These are phyloP conservation scores for Acipenser ruthenus DNA, from an alignment of 2,797 vertebrate genomes.

Conservation along the genomic window DNA sequence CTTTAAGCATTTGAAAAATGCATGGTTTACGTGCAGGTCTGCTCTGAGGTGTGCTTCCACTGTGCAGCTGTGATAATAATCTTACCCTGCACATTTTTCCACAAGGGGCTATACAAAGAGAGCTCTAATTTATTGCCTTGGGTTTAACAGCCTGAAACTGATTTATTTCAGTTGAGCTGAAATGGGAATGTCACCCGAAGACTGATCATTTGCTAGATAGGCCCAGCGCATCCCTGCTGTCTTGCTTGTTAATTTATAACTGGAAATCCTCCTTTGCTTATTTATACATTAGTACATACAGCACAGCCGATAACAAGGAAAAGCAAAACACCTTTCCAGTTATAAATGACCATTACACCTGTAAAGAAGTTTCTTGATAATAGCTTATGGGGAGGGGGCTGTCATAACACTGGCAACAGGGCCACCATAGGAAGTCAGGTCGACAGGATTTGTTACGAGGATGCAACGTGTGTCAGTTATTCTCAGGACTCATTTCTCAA, in stretches of 20 bases:
- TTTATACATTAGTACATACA: no score
- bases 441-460: no score
- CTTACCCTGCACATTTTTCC: conserved; percentile 45
- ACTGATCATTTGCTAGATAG: conserved; percentile 41
- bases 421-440: no score
- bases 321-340: no score
- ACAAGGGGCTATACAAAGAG: conserved; percentile 36
- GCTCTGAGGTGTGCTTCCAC: conserved; percentile 24
- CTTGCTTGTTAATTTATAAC: background rate
- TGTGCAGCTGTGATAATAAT: conserved; percentile 48
- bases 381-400: no score
- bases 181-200: conserved; percentile 49
- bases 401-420: no score
- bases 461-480: no score
- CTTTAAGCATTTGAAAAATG: conserved; percentile 23
- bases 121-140: conserved; percentile 58
- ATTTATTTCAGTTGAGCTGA: conserved; percentile 63
- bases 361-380: no score
- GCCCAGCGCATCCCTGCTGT: conserved; percentile 12
- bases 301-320: no score
- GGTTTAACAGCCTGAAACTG: conserved; percentile 53
- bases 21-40: conserved; percentile 34
- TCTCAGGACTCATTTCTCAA: no score
- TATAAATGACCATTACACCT: no score
- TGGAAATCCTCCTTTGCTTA: background rate